Evolutionary conservation across 1,140 invertebrate genomes (phyloP).

Genomic region (Drosophila melanogaster): DNA sequence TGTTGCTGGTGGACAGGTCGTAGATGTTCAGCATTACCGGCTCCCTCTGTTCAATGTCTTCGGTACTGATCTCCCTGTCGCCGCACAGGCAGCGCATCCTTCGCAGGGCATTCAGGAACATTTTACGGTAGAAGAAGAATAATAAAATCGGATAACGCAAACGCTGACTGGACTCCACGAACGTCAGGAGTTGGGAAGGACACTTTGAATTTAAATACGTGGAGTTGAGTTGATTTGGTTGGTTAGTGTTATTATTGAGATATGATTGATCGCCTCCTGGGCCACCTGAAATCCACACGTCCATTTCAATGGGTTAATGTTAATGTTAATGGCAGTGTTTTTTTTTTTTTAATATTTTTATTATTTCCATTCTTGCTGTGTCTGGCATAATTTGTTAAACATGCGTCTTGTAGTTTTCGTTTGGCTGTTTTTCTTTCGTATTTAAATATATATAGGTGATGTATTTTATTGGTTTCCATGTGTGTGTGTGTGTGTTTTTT

Average conservation of each 20-base stretch:
- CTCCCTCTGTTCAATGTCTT: constrained; percentile 35
- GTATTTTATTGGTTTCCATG: constrained; percentile 59
- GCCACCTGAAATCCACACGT: no score
- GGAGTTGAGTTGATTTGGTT: no score
- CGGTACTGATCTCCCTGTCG: constrained; percentile 4
- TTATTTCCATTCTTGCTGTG: constrained; percentile 56
- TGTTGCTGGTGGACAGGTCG: constrained; percentile 86
- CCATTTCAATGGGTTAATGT: no score
- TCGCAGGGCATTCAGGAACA: constrained; percentile 28
- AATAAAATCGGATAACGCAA: background rate
- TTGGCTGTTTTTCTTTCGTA: constrained; percentile 44
- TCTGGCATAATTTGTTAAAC: constrained; percentile 76
- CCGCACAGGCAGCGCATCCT: constrained; percentile 28
- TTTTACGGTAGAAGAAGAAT: background rate
- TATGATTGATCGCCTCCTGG: no score
- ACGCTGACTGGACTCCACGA: background rate
- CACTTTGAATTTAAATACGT: background rate
- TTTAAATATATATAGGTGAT: constrained; percentile 76
- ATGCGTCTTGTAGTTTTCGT: constrained; percentile 40
- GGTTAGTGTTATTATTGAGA: no score
- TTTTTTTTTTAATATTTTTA: constrained; percentile 61
- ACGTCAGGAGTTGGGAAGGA: background rate
- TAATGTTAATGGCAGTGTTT: no score
- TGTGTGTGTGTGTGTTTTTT: no score
- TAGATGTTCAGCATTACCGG: constrained; percentile 65